Evolutionary conservation across 2,797 vertebrate genomes (phyloP).

Genomic region (Xyrichtys novacula): DNA sequence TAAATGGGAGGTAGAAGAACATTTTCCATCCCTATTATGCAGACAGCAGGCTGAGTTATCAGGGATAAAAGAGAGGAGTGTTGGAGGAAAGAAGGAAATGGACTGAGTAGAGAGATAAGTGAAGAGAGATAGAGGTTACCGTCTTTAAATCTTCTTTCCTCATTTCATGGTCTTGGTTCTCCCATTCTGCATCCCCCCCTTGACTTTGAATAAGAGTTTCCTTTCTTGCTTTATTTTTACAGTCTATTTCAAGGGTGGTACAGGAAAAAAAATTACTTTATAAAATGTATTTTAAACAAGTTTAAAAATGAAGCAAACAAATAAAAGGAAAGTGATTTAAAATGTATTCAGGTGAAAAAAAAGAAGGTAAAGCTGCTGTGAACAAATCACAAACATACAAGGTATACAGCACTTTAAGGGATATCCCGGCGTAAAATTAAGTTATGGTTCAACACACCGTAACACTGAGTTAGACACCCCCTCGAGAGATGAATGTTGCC

Average conservation of each 20-base stretch:
- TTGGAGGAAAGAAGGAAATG: conserved; percentile 60
- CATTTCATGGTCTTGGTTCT: conserved; percentile 58
- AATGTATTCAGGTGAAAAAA: too few relatives aligned
- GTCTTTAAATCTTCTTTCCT: conserved; percentile 61
- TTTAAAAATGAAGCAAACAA: too few relatives aligned
- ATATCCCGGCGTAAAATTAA: too few relatives aligned
- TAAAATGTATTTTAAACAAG: not conserved
- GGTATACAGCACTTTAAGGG: too few relatives aligned
- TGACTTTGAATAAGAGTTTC: conserved; percentile 27
- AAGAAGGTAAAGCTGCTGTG: too few relatives aligned
- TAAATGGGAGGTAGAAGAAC: conserved; percentile 41
- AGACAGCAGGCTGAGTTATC: conserved; percentile 37
- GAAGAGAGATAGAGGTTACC: conserved; percentile 63
- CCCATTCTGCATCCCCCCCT: conserved; percentile 11
- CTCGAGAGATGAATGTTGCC: too few relatives aligned
- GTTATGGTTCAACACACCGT: too few relatives aligned
- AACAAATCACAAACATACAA: too few relatives aligned
- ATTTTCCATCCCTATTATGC: conserved; percentile 39
- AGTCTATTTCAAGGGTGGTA: not conserved
- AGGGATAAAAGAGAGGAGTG: conserved; percentile 36
- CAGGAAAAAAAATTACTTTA: not conserved
- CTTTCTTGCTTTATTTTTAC: not conserved
- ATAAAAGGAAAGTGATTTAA: too few relatives aligned
- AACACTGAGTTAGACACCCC: too few relatives aligned
- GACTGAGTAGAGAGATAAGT: conserved; percentile 60